A percentile compares a stretch with the other conserved stretches of the same genome.
Conservation (phyloP, 1,140 invertebrate species). For the Drosophila teissieri region DNA sequence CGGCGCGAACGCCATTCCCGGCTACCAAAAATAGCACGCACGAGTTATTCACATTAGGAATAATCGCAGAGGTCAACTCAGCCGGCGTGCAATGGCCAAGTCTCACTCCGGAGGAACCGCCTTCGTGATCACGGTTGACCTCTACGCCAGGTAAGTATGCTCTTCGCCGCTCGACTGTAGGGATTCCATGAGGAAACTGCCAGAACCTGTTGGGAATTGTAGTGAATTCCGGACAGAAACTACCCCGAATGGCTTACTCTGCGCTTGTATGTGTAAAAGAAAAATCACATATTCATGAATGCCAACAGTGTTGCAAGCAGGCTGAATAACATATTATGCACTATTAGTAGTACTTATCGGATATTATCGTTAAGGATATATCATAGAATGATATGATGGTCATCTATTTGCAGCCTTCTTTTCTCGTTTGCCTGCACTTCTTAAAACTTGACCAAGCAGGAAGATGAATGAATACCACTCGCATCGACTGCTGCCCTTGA, state of each 20-base stretch:
- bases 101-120: conserved; percentile 88
- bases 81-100: conserved; percentile 84
- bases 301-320: too few relatives aligned
- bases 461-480: conserved; percentile 28
- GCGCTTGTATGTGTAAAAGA: background rate
- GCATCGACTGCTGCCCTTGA: conserved; percentile 21
- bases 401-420: background rate
- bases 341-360: too few relatives aligned
- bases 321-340: too few relatives aligned
- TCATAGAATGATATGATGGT: background rate
- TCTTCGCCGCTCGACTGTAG: conserved; percentile 45
- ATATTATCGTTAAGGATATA: background rate
- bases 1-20: conserved; percentile 85
- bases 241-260: conserved; percentile 1
- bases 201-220: conserved; percentile 63
- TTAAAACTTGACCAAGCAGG: conserved; percentile 24
- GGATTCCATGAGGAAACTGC: background rate
- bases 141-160: conserved; percentile 86
- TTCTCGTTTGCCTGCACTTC: background rate
- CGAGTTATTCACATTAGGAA: conserved; percentile 84
- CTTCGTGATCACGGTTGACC: conserved; percentile 88
- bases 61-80: conserved; percentile 84
- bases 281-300: background rate
- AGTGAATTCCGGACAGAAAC: conserved; percentile 1
- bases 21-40: conserved; percentile 81